Evolutionary conservation across 2,113 vertebrate genomes (phyloP).

Genomic region (Corythaeola cristata): DNA sequence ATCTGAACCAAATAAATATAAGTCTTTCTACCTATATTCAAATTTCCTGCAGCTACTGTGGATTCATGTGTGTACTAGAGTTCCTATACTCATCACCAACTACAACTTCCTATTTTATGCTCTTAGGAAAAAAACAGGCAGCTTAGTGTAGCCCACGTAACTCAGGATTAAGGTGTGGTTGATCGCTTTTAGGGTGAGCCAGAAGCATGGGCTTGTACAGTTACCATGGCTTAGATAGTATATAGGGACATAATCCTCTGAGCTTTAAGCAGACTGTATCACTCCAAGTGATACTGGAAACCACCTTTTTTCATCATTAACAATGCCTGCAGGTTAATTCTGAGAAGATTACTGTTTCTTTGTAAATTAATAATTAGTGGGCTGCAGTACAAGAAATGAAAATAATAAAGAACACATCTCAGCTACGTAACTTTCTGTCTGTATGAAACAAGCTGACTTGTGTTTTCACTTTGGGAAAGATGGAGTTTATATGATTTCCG

Average conservation of each 20-base stretch:
- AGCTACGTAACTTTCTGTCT: neutral
- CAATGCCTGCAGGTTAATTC: neutral
- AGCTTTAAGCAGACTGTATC: neutral
- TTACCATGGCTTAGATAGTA: neutral
- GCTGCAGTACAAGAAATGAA: neutral
- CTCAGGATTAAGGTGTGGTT: neutral
- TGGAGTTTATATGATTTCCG: neutral
- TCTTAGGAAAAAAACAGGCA: neutral
- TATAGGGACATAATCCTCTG: neutral
- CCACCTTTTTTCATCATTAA: neutral
- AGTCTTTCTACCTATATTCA: neutral
- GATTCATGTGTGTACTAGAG: neutral
- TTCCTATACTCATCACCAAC: neutral
- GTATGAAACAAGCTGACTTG: neutral
- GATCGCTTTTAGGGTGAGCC: neutral
- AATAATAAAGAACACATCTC: neutral
- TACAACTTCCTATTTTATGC: neutral
- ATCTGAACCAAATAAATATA: neutral
- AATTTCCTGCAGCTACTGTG: neutral
- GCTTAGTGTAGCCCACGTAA: neutral
- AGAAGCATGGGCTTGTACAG: neutral
- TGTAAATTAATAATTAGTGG: neutral
- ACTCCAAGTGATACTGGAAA: neutral
- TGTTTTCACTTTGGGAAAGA: neutral
- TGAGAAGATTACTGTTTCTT: neutral